Percentiles rank a stretch among this genome's conserved stretches.
These are phyloP conservation scores for Myocastor coypus DNA, from an alignment of 2,113 vertebrate genomes.

Conservation along the genomic window DNA sequence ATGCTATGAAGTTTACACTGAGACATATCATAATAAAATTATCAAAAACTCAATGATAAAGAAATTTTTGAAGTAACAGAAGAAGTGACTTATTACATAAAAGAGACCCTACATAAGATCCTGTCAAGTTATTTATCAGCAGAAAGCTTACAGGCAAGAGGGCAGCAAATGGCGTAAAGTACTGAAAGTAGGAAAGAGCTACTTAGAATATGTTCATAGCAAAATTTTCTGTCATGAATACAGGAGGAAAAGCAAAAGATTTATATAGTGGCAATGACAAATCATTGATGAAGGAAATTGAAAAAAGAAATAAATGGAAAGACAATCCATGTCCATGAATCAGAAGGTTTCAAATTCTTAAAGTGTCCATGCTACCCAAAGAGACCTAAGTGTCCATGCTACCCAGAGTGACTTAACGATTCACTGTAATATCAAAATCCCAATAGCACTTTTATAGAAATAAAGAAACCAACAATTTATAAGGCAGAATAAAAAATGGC, in stretches of 20 bases:
- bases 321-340: not conserved
- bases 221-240: not conserved
- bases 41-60: not conserved
- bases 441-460: not conserved
- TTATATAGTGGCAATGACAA: not conserved
- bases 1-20: not conserved
- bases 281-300: not conserved
- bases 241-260: not conserved
- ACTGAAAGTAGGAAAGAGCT: not conserved
- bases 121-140: not conserved
- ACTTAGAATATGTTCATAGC: not conserved
- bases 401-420: not conserved
- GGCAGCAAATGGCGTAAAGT: not conserved
- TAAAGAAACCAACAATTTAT: not conserved
- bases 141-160: not conserved
- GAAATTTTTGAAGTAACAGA: not conserved
- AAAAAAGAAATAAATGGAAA: not conserved
- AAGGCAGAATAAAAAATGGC: not conserved
- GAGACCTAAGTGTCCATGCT: not conserved
- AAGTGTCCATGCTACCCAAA: not conserved
- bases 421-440: not conserved
- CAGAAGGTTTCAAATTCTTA: not conserved
- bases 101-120: not conserved
- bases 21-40: not conserved
- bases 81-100: not conserved